A percentile compares a stretch with the other conserved stretches of the same genome.
These are phyloP conservation scores for Elaeidobius kamerunicus DNA, from an alignment of 2,888 invertebrate species.

Conservation along the genomic window DNA sequence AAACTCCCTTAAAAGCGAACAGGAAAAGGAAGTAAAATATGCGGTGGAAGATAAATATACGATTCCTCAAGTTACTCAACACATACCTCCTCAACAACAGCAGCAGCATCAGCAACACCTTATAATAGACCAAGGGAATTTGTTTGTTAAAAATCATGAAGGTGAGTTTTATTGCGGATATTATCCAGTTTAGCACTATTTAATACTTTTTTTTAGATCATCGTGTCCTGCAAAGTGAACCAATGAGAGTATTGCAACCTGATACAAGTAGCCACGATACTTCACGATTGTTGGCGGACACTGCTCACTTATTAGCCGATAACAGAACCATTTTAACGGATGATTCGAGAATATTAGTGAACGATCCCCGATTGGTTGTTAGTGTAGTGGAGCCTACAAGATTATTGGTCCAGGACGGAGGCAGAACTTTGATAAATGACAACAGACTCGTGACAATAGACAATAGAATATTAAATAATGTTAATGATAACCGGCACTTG, in stretches of 20 bases:
- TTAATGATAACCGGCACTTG: slow-evolving; percentile 43
- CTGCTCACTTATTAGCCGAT: slow-evolving; percentile 41
- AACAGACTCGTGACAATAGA: slow-evolving; percentile 43
- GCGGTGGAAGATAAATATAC: slow-evolving; percentile 9
- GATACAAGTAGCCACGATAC: slow-evolving; percentile 35
- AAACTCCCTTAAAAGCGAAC: slow-evolving; percentile 43
- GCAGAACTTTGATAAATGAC: slow-evolving; percentile 43
- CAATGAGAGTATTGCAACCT: slow-evolving; percentile 39
- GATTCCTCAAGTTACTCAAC: slow-evolving; percentile 29
- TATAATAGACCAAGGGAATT: slow-evolving; percentile 31
- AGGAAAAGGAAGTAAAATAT: slow-evolving; percentile 34
- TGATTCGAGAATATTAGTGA: slow-evolving; percentile 38
- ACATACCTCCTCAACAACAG: slow-evolving; percentile 29
- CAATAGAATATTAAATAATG: slow-evolving; percentile 42
- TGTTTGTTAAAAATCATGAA: background rate
- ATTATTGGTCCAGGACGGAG: slow-evolving; percentile 45
- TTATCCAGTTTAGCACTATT: no score
- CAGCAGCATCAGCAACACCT: slow-evolving; percentile 31
- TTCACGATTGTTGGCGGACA: slow-evolving; percentile 32
- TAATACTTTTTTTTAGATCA: slow-evolving; percentile 32
- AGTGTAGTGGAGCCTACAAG: slow-evolving; percentile 46
- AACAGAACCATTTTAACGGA: slow-evolving; percentile 38
- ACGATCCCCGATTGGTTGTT: slow-evolving; percentile 43
- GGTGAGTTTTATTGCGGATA: no score
- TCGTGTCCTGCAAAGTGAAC: slow-evolving; percentile 43